Percentiles rank a stretch among this genome's conserved stretches.
Conservation (phyloP, 2,797 vertebrate species). For the Alcedo quadribrachys region DNA sequence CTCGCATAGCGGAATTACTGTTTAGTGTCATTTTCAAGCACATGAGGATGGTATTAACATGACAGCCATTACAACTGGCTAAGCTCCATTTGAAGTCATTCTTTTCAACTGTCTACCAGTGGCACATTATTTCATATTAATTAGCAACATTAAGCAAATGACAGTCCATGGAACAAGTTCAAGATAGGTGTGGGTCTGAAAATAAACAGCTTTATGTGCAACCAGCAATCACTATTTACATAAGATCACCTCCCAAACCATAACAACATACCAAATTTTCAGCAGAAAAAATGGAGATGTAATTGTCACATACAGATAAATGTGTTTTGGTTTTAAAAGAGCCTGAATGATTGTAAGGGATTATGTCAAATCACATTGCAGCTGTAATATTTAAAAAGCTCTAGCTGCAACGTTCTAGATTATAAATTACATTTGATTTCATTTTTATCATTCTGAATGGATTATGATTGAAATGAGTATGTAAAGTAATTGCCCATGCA, state of each 20-base stretch:
- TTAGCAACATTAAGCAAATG: conserved; percentile 30
- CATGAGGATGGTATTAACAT: not conserved
- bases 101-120: not conserved
- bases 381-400: conserved; percentile 67
- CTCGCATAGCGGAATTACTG: conserved; percentile 12
- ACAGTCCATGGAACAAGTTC: not conserved
- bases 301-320: conserved; percentile 63
- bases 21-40: conserved; percentile 18
- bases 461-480: conserved; percentile 73
- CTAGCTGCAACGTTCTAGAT: conserved; percentile 59
- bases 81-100: conserved; percentile 21
- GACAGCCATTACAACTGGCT: conserved; percentile 15
- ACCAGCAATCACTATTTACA: not conserved
- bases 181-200: conserved; percentile 5
- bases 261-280: not conserved
- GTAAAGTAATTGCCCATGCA: conserved; percentile 64
- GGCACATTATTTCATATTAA: not conserved
- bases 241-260: not conserved
- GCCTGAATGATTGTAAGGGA: conserved; percentile 39
- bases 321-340: conserved; percentile 58
- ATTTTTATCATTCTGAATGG: conserved; percentile 68
- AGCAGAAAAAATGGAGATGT: not conserved
- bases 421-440: conserved; percentile 69
- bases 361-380: conserved; percentile 56
- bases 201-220: not conserved